These are phyloP conservation scores for Atrichornis clamosus DNA, from an alignment of 2,113 vertebrate genomes.

Conservation along the genomic window DNA sequence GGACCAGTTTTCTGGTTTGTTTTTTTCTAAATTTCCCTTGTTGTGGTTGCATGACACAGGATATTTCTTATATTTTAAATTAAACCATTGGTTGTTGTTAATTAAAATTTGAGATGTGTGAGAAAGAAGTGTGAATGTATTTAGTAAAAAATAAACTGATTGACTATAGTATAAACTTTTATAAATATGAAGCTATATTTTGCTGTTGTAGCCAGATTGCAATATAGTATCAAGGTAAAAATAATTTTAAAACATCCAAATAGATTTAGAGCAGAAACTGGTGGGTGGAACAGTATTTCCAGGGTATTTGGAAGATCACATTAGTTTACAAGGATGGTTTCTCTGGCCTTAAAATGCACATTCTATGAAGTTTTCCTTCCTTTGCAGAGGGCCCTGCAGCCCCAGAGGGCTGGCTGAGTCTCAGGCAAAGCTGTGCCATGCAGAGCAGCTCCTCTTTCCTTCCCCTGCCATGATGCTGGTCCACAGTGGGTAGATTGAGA, in stretches of 20 bases:
- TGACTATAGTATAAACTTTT: background rate
- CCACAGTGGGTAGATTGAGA: fast-evolving
- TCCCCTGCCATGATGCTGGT: fast-evolving
- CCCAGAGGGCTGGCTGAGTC: background rate
- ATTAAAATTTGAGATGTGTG: background rate
- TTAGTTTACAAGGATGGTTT: background rate
- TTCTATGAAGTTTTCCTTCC: background rate
- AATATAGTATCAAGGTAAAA: background rate
- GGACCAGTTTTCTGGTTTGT: background rate
- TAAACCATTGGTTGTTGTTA: background rate
- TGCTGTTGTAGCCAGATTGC: background rate
- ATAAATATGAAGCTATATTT: background rate
- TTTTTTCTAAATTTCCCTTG: background rate
- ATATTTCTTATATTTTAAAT: background rate
- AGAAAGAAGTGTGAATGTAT: background rate
- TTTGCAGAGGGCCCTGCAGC: background rate
- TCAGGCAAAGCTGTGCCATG: fast-evolving
- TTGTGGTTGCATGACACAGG: background rate
- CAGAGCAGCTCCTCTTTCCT: background rate
- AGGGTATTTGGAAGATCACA: background rate
- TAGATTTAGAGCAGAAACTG: background rate
- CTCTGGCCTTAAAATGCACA: background rate
- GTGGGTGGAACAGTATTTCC: background rate
- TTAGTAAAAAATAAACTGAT: background rate
- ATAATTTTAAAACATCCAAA: slow-evolving; percentile 3